Percentiles rank a stretch among this genome's conserved stretches.
phyloP scores from a whole-genome alignment of 2,888 invertebrate genomes.

The Melitaea athalia region DNA sequence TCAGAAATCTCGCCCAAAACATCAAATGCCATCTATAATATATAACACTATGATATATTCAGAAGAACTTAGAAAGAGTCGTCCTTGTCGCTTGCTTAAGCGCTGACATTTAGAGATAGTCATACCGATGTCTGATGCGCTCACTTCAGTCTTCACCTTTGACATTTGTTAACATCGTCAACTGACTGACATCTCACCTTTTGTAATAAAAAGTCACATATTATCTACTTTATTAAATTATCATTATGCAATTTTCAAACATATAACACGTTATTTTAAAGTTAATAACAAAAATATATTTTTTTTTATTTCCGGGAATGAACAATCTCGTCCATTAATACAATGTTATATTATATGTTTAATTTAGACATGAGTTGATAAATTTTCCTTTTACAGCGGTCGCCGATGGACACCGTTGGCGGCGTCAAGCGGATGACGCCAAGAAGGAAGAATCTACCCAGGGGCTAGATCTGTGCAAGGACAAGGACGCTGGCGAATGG shows the following conservation, averaged over 20 bases:
- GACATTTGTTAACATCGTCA: conserved; percentile 63
- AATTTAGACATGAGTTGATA: background rate
- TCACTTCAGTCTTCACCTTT: conserved; percentile 75
- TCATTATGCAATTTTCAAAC: background rate
- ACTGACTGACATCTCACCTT: conserved; percentile 71
- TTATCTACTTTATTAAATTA: conserved; percentile 35
- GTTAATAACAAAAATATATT: background rate
- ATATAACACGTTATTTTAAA: background rate
- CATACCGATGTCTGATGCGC: conserved; percentile 80
- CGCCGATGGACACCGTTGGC: conserved; percentile 76
- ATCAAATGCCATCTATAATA: conserved; percentile 79
- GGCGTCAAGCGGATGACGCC: conserved; percentile 86
- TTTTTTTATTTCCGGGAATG: background rate
- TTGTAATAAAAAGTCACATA: conserved; percentile 56
- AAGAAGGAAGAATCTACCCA: conserved; percentile 93
- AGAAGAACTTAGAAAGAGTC: conserved; percentile 78
- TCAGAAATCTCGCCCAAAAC: conserved; percentile 65
- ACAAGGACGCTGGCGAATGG: conserved; percentile 97
- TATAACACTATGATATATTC: conserved; percentile 65
- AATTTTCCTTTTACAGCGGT: conserved; percentile 52
- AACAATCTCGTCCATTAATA: background rate
- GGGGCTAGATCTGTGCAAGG: conserved; percentile 94
- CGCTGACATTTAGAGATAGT: conserved; percentile 78
- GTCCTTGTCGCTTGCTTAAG: conserved; percentile 80
- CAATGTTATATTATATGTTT: background rate